Percentiles rank a stretch among this genome's conserved stretches.
phyloP scores from a whole-genome alignment of 1,140 invertebrate species.

The Drosophila takahashii region DNA sequence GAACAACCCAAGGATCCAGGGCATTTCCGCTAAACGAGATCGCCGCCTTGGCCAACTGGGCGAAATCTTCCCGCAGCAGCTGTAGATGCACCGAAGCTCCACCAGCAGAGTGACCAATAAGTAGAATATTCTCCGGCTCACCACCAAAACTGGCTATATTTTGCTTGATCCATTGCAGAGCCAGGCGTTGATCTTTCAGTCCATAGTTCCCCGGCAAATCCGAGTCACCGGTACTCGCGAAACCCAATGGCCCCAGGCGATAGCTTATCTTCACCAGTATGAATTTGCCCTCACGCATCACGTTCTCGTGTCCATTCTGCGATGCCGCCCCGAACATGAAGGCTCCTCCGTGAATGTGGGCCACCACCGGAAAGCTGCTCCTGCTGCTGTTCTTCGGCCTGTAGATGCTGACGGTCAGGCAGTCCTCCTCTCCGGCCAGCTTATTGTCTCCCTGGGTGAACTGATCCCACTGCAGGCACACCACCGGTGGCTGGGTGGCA shows the following conservation, averaged over 20 bases:
- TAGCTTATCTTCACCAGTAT: conserved; percentile 89
- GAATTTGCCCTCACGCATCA: conserved; percentile 87
- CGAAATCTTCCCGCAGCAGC: conserved; percentile 86
- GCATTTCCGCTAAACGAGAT: conserved; percentile 73
- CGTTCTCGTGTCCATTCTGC: conserved; percentile 85
- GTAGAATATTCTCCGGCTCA: conserved; percentile 86
- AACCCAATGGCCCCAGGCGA: conserved; percentile 87
- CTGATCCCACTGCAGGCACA: conserved; percentile 67
- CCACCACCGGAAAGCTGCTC: conserved; percentile 84
- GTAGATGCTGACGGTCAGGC: conserved; percentile 83
- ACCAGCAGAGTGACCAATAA: conserved; percentile 87
- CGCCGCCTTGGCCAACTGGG: conserved; percentile 54
- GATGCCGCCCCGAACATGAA: conserved; percentile 85
- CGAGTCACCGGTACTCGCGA: conserved; percentile 87
- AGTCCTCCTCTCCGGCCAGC: conserved; percentile 77
- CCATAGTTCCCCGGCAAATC: conserved; percentile 87
- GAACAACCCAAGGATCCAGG: conserved; percentile 80
- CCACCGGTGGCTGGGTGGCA: conserved; percentile 43
- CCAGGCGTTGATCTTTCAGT: conserved; percentile 88
- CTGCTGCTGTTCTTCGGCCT: conserved; percentile 56
- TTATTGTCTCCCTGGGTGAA: conserved; percentile 42
- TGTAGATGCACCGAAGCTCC: conserved; percentile 88
- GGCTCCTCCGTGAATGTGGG: conserved; percentile 85
- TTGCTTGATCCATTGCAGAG: conserved; percentile 87
- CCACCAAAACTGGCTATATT: conserved; percentile 87